Evolutionary conservation across 2,797 vertebrate genomes (phyloP).

Genomic region (Babyrousa celebensis): DNA sequence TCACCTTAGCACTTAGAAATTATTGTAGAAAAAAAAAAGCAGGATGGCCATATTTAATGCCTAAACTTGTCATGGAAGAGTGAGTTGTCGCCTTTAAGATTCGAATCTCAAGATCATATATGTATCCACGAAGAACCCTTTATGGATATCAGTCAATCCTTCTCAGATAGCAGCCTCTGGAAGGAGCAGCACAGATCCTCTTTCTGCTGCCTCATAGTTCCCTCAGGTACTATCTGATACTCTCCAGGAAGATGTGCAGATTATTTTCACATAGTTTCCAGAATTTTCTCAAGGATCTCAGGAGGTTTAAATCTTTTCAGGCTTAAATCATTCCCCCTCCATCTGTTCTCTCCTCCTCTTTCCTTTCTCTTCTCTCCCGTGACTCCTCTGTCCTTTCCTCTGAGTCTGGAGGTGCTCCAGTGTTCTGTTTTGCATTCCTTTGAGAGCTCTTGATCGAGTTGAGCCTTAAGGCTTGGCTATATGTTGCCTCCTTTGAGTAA

Average conservation of each 20-base stretch:
- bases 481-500: not conserved
- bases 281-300: slow-evolving; percentile 41
- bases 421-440: not conserved
- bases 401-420: not conserved
- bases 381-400: not conserved
- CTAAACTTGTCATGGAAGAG: not conserved
- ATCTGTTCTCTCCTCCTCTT: not conserved
- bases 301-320: slow-evolving; percentile 2
- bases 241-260: not conserved
- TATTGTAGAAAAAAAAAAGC: not conserved
- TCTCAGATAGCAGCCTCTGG: not conserved
- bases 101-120: not conserved
- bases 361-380: not conserved
- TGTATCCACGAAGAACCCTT: not conserved
- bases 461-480: not conserved
- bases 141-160: not conserved
- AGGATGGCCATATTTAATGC: not conserved
- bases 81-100: slow-evolving; percentile 47
- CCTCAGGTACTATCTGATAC: not conserved
- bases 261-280: slow-evolving; percentile 9
- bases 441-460: not conserved
- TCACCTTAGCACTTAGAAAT: not conserved
- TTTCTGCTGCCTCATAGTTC: not conserved
- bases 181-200: not conserved
- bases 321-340: not conserved